Conservation (phyloP, 2,797 vertebrate genomes). For the Toxotes lorentzi region DNA sequence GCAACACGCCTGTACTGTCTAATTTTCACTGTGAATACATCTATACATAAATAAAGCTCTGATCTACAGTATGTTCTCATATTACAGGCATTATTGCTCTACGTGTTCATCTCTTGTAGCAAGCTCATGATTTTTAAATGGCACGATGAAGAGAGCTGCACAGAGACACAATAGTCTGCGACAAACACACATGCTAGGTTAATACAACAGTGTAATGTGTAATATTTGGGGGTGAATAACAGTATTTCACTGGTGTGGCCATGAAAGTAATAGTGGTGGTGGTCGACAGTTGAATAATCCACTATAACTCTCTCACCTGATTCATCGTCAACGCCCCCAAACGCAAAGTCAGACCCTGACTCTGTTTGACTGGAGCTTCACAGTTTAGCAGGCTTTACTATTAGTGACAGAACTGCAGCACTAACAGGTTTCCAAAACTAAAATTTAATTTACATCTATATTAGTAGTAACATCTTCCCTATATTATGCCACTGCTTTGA, state of each 20-base stretch:
- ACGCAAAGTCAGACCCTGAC: conserved; percentile 7
- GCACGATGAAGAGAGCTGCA: conserved; percentile 65
- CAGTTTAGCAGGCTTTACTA: conserved; percentile 55
- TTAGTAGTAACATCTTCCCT: conserved; percentile 57
- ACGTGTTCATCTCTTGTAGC: conserved; percentile 42
- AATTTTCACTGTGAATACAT: conserved; percentile 29
- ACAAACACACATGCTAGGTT: conserved; percentile 64
- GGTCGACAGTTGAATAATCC: conserved; percentile 9
- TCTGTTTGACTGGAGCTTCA: conserved; percentile 37
- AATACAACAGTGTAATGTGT: conserved; percentile 33
- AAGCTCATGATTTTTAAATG: conserved; percentile 43
- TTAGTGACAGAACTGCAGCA: conserved; percentile 52
- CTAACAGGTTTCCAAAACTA: conserved; percentile 51
- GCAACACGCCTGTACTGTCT: conserved; percentile 33
- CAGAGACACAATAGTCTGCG: conserved; percentile 54
- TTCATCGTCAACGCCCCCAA: conserved; percentile 16
- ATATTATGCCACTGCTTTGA: conserved; percentile 30
- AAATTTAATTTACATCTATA: conserved; percentile 56
- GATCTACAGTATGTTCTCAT: conserved; percentile 57
- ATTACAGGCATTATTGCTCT: conserved; percentile 69
- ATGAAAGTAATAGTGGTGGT: not conserved
- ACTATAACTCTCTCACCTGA: not conserved
- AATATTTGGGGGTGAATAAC: conserved; percentile 25
- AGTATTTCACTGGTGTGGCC: conserved; percentile 27
- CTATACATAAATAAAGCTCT: conserved; percentile 67